Evolutionary conservation across 2,888 invertebrate genomes (phyloP).

Genomic region (Amphimallon solstitiale): DNA sequence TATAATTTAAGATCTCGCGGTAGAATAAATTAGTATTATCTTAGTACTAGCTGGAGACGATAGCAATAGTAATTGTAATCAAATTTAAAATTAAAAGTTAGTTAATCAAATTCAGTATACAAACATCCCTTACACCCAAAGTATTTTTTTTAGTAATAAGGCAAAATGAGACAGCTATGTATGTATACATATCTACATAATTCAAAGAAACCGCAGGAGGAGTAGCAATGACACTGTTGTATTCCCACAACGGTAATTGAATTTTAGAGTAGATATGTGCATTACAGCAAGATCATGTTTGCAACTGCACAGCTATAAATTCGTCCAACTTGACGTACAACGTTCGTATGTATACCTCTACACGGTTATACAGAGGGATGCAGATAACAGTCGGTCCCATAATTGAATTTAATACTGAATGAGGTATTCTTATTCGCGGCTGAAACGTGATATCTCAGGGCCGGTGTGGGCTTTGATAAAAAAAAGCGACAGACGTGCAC

Average conservation of each 20-base stretch:
- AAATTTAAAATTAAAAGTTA: no score
- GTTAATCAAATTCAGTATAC: no score
- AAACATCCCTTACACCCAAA: no score
- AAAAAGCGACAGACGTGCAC: slow-evolving; percentile 6
- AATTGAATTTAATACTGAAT: slow-evolving; percentile 16
- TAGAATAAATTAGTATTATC: no score
- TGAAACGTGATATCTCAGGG: slow-evolving; percentile 13
- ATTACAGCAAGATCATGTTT: slow-evolving; percentile 4
- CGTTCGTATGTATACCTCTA: no score
- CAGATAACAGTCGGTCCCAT: slow-evolving; percentile 8
- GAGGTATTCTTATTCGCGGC: slow-evolving; percentile 11
- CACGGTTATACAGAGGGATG: background rate
- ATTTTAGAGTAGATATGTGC: slow-evolving; percentile 12
- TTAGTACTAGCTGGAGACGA: no score
- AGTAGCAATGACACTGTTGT: background rate
- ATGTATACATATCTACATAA: background rate
- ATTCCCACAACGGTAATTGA: slow-evolving; percentile 1
- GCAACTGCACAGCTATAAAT: slow-evolving; percentile 12
- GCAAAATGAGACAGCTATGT: no score
- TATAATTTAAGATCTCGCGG: no score
- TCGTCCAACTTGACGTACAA: background rate
- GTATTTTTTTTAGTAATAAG: no score
- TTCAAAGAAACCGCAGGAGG: background rate
- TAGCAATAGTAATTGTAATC: no score
- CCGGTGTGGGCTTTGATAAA: slow-evolving; percentile 3